Conservation (phyloP, 2,888 invertebrate genomes). For the Pandemis corylana region DNA sequence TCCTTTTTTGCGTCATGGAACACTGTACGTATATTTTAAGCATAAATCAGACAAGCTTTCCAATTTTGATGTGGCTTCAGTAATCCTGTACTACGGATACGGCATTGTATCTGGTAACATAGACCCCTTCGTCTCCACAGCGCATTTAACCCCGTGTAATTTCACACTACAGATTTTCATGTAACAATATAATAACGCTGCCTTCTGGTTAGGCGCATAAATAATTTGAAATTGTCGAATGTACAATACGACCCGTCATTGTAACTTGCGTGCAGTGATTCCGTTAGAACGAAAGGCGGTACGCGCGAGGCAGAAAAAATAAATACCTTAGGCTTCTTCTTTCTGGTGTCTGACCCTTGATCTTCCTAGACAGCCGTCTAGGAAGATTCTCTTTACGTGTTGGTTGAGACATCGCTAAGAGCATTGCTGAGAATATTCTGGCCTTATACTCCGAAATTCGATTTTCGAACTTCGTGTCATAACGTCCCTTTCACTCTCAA, state of each 20-base stretch:
- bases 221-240: conserved; percentile 33
- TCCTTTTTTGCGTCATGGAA: background rate
- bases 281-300: background rate
- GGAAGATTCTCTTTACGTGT: no score
- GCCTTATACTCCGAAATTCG: no score
- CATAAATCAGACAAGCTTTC: background rate
- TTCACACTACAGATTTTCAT: conserved; percentile 62
- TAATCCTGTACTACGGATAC: conserved; percentile 27
- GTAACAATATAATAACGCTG: conserved; percentile 37
- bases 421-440: no score
- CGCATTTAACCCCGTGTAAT: conserved; percentile 66
- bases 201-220: conserved; percentile 35
- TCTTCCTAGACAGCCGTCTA: no score
- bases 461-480: no score
- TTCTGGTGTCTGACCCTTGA: no score
- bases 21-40: background rate
- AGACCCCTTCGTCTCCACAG: conserved; percentile 50
- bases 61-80: background rate
- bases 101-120: conserved; percentile 27
- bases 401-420: no score
- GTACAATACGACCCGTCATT: conserved; percentile 20
- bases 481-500: no score
- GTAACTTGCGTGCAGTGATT: conserved; percentile 3
- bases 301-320: no score
- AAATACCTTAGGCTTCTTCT: no score